Conservation (phyloP, 2,888 invertebrate species). For the Leptopilina myrica region DNA sequence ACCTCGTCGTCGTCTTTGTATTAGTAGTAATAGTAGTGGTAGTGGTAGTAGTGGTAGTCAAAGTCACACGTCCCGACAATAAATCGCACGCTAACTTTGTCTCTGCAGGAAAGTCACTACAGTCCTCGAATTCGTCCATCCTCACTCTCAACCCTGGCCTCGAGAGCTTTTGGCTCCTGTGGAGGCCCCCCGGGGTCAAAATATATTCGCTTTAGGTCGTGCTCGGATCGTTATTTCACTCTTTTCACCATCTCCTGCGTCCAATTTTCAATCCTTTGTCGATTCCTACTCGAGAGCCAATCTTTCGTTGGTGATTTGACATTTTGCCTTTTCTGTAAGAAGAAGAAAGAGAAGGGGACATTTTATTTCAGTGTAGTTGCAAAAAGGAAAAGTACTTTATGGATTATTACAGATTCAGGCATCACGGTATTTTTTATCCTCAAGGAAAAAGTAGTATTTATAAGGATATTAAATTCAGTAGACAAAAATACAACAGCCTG, state of each 20-base stretch:
- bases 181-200: constrained; percentile 2
- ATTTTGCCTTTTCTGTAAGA: background rate
- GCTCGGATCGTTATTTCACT: background rate
- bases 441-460: no score
- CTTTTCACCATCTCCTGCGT: constrained; percentile 20
- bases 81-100: constrained; percentile 42
- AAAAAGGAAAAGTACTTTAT: no score
- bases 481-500: no score
- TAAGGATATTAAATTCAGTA: no score
- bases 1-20: background rate
- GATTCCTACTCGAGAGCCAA: background rate
- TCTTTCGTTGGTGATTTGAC: background rate
- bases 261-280: constrained; percentile 20
- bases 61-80: constrained; percentile 8
- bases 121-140: constrained; percentile 35
- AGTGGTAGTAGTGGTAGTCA: no score
- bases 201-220: constrained; percentile 7
- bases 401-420: no score
- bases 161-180: constrained; percentile 2
- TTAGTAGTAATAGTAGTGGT: no score
- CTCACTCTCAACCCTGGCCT: background rate
- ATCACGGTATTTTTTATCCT: no score
- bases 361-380: no score
- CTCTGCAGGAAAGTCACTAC: constrained; percentile 51
- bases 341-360: no score